Evolutionary conservation across 2,797 vertebrate species (phyloP).

Genomic region (Pterois miles): DNA sequence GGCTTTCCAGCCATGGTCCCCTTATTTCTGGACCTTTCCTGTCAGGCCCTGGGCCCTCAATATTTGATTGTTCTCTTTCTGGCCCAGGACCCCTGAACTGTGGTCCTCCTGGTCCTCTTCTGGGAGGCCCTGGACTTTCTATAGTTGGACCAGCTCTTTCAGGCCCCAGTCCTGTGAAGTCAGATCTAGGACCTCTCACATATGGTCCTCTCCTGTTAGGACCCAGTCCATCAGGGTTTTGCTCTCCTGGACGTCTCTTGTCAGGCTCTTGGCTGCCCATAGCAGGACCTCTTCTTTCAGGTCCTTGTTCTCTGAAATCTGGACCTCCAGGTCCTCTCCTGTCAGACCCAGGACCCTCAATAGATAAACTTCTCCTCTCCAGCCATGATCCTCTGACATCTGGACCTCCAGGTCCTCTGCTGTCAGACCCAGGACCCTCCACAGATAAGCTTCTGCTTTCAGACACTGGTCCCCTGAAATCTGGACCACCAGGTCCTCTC

Average conservation of each 20-base stretch:
- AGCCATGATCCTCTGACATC: background rate
- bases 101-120: conserved; percentile 18
- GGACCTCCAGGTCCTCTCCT: background rate
- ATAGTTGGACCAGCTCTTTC: conserved; percentile 30
- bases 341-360: background rate
- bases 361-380: conserved; percentile 9
- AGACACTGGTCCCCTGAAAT: conserved; percentile 13
- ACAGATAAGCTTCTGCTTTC: background rate
- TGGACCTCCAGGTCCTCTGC: background rate
- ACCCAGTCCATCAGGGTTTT: conserved; percentile 5
- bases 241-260: conserved; percentile 21
- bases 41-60: conserved; percentile 12
- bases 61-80: conserved; percentile 22
- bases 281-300: background rate
- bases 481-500: background rate
- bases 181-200: conserved; percentile 4
- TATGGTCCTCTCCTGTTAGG: conserved; percentile 30
- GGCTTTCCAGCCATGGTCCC: conserved; percentile 1
- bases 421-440: background rate
- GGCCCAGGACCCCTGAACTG: conserved; percentile 22
- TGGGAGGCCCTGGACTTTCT: conserved; percentile 12
- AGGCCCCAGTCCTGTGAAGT: conserved; percentile 7
- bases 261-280: conserved; percentile 1
- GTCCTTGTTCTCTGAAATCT: background rate
- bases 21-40: conserved; percentile 23